Base-by-base conservation (phyloP, 2,113 vertebrate genomes). In the Ceuthmochares aereus region DNA sequence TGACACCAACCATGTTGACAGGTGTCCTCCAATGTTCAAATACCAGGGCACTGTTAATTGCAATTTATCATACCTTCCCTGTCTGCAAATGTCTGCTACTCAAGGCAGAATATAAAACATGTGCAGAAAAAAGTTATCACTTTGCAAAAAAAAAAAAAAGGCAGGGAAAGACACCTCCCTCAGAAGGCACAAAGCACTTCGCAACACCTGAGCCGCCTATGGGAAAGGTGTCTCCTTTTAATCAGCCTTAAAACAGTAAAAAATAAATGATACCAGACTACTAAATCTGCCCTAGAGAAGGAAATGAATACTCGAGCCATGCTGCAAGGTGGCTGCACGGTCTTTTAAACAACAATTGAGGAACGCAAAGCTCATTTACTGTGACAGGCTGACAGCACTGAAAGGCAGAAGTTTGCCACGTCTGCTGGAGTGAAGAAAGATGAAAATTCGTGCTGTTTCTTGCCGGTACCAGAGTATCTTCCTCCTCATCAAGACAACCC, bases 1-100 rank as follows among this genome's bases (percentile, higher is more conserved):
- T 96, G 93, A 95, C 90, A 93, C 69, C 73, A 70, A 5, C 79
- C 83, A 79, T 67, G 93, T 37, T 92, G 95, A 96, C 95, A 96
- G 96, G 93, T 96, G 96, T 72, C 93, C 92, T 93, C 76, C 86
- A 84, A 66, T 1, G 1, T 81, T 86, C 90, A 89, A 95, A 75
- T 72, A 91, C 92, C 76, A 79, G 74, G 76, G 90, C 88, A 93
- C 86, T 51, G 52, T 75, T 96, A 96, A 95, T 72, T 90, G 60
- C 94, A 90, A 89, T 92, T 95, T 92, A 86, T 90, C 92, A 76
- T 75, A 60, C 60, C 92, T 89, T 92, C 92, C 80, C 93, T 93
- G 80, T 78, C 92, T 81, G 79, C 83, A 88, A 82, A 92, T 15
- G n/a, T 49, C 93, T 91, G 90, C 80, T 84, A 21, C 49, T 75